Conservation (phyloP, 2,797 vertebrate species). For the Ctenochaetus hawaiiensis region DNA sequence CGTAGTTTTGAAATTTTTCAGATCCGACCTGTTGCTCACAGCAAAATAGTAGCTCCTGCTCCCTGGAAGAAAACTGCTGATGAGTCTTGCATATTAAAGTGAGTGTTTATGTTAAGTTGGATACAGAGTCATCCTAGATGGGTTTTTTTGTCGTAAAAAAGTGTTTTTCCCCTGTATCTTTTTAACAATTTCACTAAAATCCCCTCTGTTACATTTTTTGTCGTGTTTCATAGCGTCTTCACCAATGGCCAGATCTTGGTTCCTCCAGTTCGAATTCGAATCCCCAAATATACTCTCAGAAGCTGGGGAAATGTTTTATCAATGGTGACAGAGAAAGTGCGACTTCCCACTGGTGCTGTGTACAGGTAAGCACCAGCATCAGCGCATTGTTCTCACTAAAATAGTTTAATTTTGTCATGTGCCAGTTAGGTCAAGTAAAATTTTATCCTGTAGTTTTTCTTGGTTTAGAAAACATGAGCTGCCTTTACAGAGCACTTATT, state of each 20-base stretch:
- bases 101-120: constrained; percentile 68
- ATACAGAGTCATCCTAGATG: constrained; percentile 24
- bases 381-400: neutral
- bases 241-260: constrained; percentile 81
- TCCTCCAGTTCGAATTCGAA: constrained; percentile 78
- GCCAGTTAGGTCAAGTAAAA: neutral
- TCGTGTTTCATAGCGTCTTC: constrained; percentile 80
- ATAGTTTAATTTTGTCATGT: constrained; percentile 3
- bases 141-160: neutral
- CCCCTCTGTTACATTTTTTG: neutral
- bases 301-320: constrained; percentile 84
- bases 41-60: constrained; percentile 83
- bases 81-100: constrained; percentile 83
- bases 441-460: constrained; percentile 3
- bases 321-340: constrained; percentile 82
- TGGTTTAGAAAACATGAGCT: neutral
- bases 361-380: constrained; percentile 64
- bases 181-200: neutral
- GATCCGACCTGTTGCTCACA: constrained; percentile 87
- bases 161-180: neutral
- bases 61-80: constrained; percentile 83
- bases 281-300: constrained; percentile 82
- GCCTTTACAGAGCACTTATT: too few species aligned
- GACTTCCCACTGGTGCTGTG: constrained; percentile 79
- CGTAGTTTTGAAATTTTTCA: constrained; percentile 47